phyloP scores from a whole-genome alignment of 2,113 vertebrate genomes.

The Pholis gunnellus region DNA sequence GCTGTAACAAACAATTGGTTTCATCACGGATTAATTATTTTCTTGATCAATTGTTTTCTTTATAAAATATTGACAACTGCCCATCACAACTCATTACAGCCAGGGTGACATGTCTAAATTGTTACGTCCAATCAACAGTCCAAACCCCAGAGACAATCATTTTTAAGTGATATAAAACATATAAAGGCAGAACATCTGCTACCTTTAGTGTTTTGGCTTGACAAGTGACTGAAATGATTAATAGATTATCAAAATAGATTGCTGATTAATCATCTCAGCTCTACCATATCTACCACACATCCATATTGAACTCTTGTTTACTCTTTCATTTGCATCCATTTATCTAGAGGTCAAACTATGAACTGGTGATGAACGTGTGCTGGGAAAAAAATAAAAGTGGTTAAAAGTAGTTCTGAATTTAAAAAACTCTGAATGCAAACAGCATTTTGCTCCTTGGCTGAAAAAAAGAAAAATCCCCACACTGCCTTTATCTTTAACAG shows the following conservation, averaged over 20 bases:
- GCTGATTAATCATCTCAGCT: not conserved
- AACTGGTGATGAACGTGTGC: not conserved
- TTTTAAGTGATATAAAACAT: not conserved
- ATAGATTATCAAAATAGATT: not conserved
- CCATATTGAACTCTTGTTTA: not conserved
- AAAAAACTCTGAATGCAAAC: constrained; percentile 33
- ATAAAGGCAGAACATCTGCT: not conserved
- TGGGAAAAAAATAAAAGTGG: not conserved
- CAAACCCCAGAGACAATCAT: not conserved
- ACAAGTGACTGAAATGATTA: not conserved
- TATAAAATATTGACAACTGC: not conserved
- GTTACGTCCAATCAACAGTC: not conserved
- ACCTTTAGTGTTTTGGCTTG: not conserved
- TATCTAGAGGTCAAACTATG: constrained; percentile 18
- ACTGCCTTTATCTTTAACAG: constrained; percentile 75
- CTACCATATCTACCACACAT: constrained; percentile 5
- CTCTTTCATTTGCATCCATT: not conserved
- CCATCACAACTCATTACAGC: not conserved
- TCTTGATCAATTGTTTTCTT: not conserved
- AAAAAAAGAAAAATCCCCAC: constrained; percentile 45
- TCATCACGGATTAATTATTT: not conserved
- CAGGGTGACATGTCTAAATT: not conserved
- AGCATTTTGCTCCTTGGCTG: constrained; percentile 26
- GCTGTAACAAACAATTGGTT: not conserved
- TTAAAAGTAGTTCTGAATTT: constrained; percentile 21